Evolutionary conservation across 2,888 invertebrate species (phyloP).

Genomic region (Siphonodentalium dalli): DNA sequence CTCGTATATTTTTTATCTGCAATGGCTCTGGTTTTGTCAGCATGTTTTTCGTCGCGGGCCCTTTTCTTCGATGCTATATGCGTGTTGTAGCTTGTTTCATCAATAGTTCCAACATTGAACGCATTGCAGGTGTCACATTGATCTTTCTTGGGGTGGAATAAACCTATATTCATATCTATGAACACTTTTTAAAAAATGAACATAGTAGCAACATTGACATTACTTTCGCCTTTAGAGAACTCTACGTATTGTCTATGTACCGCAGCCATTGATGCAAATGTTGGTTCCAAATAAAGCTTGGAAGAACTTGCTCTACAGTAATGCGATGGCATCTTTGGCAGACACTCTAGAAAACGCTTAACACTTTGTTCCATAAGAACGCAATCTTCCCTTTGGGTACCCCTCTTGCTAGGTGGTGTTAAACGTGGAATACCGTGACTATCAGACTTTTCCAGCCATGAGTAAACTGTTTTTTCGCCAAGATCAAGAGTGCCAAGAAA

Average conservation of each 20-base stretch:
- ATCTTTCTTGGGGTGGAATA: slow-evolving; percentile 21
- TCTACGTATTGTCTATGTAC: slow-evolving; percentile 12
- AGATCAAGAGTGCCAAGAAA: slow-evolving; percentile 15
- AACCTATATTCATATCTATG: slow-evolving; percentile 13
- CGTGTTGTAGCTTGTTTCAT: slow-evolving; percentile 2
- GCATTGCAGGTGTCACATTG: slow-evolving; percentile 17
- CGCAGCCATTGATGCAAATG: slow-evolving; percentile 10
- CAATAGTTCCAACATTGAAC: slow-evolving; percentile 8
- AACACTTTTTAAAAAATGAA: slow-evolving; percentile 15
- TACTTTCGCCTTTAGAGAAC: neutral
- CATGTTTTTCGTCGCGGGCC: slow-evolving; percentile 2
- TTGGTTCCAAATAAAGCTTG: slow-evolving; percentile 24
- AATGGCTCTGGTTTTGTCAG: slow-evolving; percentile 15
- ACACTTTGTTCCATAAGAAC: slow-evolving; percentile 6
- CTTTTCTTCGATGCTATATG: slow-evolving; percentile 14
- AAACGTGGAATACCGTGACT: slow-evolving; percentile 2
- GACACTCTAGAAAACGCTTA: slow-evolving; percentile 2
- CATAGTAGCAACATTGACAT: slow-evolving; percentile 4
- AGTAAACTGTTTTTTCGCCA: slow-evolving; percentile 14
- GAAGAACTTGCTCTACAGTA: slow-evolving; percentile 20
- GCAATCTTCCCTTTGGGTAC: slow-evolving; percentile 8
- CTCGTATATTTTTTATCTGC: slow-evolving; percentile 12
- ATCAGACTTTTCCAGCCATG: slow-evolving; percentile 5
- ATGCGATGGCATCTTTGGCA: slow-evolving; percentile 26
- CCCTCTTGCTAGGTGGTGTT: neutral